Evolutionary conservation across 1,140 invertebrate genomes (phyloP), one percentile per base, ranked within the genome.

Genomic region (Bombus confusus): DNA sequence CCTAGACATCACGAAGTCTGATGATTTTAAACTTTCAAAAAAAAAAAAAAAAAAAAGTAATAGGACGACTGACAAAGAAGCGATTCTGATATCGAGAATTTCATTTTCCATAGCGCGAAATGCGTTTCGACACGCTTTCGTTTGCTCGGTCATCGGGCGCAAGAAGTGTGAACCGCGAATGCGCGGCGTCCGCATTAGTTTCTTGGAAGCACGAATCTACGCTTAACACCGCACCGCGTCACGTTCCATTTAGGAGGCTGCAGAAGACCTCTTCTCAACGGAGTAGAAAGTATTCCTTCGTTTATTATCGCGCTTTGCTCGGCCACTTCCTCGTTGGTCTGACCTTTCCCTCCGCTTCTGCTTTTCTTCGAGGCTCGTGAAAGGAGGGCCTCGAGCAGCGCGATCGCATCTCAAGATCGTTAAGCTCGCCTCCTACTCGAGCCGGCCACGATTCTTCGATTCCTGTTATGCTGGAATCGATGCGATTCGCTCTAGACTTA

Each of bases 261-360:
- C 68, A 77, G 87, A 82, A 64, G 77, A 68, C 82, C 71, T 10
- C 43, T 78, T 66, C 66, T 73, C 52, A 62, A 47, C 82, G 74
- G 83, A 79, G 88, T 94, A 94, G 92, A 92, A 94, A 94, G 93
- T 90, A 91, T 92, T 92, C 68, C 88, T 89, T 88, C 81, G 91
- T 87, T 93, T 93, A 92, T 93, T 93, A 91, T 91, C 91, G 88
- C 47, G 18, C 6, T 52, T 52, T 52, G 47, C 47, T 69, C 43
- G 28, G 79, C 74, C 77, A 93, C 92, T 94, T 94, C 93, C 91
- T 92, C 76, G 86, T 93, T 84, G 86, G 87, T n/a, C 90, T 93
- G 92, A 94, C 91, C 93, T 94, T 94, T 94, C 92, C 93, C 93
- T 91, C 76, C 62, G 62, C 62, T 62, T 79, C 87, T 74, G 31